Conservation (phyloP, 2,888 invertebrate genomes). For the Drosophila affinis region DNA sequence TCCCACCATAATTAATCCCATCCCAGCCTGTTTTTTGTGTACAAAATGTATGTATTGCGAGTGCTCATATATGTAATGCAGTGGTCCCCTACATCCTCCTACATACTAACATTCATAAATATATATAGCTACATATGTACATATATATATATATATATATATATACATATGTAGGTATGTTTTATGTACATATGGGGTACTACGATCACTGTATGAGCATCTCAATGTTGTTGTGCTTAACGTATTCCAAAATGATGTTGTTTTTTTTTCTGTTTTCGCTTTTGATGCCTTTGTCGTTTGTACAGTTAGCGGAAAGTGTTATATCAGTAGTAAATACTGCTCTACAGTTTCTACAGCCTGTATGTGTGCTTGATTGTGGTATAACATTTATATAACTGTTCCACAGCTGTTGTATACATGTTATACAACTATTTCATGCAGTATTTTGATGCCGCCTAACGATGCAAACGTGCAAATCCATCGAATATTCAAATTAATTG, state of each 20-base stretch:
- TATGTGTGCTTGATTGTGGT: not conserved
- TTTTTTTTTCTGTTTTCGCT: conserved; percentile 43
- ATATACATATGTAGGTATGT: too few species aligned
- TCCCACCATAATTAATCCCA: conserved; percentile 22
- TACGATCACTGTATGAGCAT: conserved; percentile 44
- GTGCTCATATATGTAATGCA: conserved; percentile 14
- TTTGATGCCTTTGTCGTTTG: conserved; percentile 26
- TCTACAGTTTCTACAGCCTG: not conserved
- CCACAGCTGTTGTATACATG: not conserved
- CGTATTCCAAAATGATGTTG: conserved; percentile 65
- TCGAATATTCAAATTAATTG: conserved; percentile 11
- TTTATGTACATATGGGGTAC: not conserved
- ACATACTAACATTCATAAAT: not conserved
- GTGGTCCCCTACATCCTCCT: not conserved
- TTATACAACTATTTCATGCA: not conserved
- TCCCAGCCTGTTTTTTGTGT: conserved; percentile 38
- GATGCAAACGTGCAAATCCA: conserved; percentile 13
- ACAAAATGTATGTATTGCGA: conserved; percentile 33
- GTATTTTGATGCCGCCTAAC: conserved; percentile 7
- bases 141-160: not conserved
- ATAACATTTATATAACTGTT: not conserved
- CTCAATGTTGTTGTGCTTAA: conserved; percentile 71
- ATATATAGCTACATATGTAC: not conserved
- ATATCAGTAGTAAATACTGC: not conserved
- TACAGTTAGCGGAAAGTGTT: conserved; percentile 23